A percentile compares a stretch with the other conserved stretches of the same genome.
Evolutionary conservation across 2,888 invertebrate genomes (phyloP).

Genomic region (Drosophila melanosoma): DNA sequence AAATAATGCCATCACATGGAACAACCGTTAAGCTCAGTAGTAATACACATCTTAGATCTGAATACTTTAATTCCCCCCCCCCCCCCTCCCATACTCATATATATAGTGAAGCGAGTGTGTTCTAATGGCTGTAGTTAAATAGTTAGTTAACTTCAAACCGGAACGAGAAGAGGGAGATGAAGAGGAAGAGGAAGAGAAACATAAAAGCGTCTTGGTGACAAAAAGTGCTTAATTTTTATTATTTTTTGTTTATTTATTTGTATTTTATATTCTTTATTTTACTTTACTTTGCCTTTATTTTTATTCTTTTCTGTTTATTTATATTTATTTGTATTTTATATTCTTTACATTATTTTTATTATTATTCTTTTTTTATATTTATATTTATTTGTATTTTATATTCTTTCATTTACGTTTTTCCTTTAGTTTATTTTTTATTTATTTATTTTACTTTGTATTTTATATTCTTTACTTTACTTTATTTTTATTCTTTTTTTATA

Average conservation of each 20-base stretch:
- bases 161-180: neutral
- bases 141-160: neutral
- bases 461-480: neutral
- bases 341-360: neutral
- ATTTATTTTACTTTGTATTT: neutral
- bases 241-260: neutral
- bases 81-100: neutral
- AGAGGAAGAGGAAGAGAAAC: no score
- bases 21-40: slow-evolving; percentile 27
- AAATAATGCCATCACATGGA: slow-evolving; percentile 70
- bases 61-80: slow-evolving; percentile 34
- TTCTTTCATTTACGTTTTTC: no score
- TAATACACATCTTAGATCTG: slow-evolving; percentile 39
- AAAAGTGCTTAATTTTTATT: neutral
- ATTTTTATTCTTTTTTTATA: neutral
- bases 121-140: slow-evolving; percentile 11
- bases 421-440: neutral
- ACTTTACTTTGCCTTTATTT: neutral
- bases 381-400: neutral
- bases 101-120: neutral
- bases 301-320: neutral
- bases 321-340: neutral
- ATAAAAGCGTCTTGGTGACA: neutral
- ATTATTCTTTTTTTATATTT: neutral
- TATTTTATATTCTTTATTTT: neutral